These are phyloP conservation scores for Merluccius polli DNA, from an alignment of 2,797 vertebrate genomes.

Conservation along the genomic window DNA sequence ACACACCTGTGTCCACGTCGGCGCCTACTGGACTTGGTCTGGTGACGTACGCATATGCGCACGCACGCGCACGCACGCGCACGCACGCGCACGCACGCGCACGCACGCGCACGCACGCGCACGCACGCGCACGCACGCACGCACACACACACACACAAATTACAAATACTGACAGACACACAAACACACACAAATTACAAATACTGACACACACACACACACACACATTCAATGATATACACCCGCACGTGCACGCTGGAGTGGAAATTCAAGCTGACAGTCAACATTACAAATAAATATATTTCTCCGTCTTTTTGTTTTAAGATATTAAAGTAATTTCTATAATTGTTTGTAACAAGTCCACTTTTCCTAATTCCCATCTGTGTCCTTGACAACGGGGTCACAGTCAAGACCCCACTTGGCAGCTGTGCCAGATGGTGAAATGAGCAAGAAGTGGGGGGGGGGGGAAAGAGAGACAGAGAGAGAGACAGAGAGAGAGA, in stretches of 20 bases:
- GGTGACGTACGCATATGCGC: slow-evolving; percentile 2
- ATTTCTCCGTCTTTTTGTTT: slow-evolving; percentile 76
- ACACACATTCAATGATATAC: slow-evolving; percentile 22
- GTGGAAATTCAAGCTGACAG: slow-evolving; percentile 85
- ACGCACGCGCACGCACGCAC: slow-evolving; percentile 7
- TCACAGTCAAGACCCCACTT: slow-evolving; percentile 66
- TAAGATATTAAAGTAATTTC: slow-evolving; percentile 88
- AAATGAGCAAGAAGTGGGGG: slow-evolving; percentile 6
- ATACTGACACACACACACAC: slow-evolving; percentile 36
- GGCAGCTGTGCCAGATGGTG: slow-evolving; percentile 76
- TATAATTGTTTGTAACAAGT: slow-evolving; percentile 89
- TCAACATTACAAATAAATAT: slow-evolving; percentile 79
- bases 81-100: not conserved
- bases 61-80: not conserved
- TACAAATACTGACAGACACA: not conserved
- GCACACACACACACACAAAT: slow-evolving; percentile 30
- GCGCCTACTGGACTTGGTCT: slow-evolving; percentile 41
- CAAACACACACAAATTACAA: slow-evolving; percentile 2
- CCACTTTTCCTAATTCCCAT: slow-evolving; percentile 87
- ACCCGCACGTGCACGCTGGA: slow-evolving; percentile 40
- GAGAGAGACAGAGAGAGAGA: slow-evolving; percentile 8
- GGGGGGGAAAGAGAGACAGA: slow-evolving; percentile 24
- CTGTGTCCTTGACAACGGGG: slow-evolving; percentile 78
- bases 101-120: not conserved
- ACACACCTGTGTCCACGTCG: slow-evolving; percentile 77